phyloP scores from a whole-genome alignment of 2,797 vertebrate genomes.

The Chelon auratus region DNA sequence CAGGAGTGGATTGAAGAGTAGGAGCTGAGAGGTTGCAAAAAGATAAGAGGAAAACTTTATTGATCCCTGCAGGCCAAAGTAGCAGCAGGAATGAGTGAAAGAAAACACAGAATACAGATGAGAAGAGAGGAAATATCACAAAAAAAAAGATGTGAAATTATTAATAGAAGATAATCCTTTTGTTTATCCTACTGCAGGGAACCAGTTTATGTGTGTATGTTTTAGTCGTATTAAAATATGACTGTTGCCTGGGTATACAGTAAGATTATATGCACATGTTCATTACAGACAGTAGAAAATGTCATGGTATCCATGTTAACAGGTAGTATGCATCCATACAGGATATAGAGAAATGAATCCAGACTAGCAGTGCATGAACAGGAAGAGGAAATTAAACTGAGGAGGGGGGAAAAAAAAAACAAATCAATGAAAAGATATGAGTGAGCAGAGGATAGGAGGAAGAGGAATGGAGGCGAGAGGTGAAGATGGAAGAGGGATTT shows the following conservation, averaged over 20 bases:
- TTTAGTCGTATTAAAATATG: background rate
- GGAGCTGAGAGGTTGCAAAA: slow-evolving; percentile 26
- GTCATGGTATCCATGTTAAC: slow-evolving; percentile 18
- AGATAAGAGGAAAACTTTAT: slow-evolving; percentile 54
- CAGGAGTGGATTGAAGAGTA: slow-evolving; percentile 19
- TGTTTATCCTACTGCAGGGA: too few relatives aligned
- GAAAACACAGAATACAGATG: slow-evolving; percentile 23
- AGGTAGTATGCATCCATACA: slow-evolving; percentile 13
- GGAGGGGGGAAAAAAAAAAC: slow-evolving; percentile 6
- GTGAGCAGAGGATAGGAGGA: slow-evolving; percentile 1
- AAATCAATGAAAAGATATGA: slow-evolving; percentile 22
- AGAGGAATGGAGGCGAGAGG: slow-evolving; percentile 50
- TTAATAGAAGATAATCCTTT: slow-evolving; percentile 3
- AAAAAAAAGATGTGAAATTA: slow-evolving; percentile 29
- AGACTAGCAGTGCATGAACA: background rate
- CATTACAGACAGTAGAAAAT: slow-evolving; percentile 15
- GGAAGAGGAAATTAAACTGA: slow-evolving; percentile 10
- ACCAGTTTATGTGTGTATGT: slow-evolving; percentile 12
- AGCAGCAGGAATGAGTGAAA: slow-evolving; percentile 22
- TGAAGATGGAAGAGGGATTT: slow-evolving; percentile 75
- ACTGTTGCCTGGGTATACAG: background rate
- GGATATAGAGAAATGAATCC: background rate
- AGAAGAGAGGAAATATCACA: slow-evolving; percentile 13
- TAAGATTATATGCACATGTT: slow-evolving; percentile 4
- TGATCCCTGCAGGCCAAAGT: slow-evolving; percentile 41